A percentile compares a stretch with the other conserved stretches of the same genome.
Conservation (phyloP, 2,888 invertebrate species). For the Tyria jacobaeae region DNA sequence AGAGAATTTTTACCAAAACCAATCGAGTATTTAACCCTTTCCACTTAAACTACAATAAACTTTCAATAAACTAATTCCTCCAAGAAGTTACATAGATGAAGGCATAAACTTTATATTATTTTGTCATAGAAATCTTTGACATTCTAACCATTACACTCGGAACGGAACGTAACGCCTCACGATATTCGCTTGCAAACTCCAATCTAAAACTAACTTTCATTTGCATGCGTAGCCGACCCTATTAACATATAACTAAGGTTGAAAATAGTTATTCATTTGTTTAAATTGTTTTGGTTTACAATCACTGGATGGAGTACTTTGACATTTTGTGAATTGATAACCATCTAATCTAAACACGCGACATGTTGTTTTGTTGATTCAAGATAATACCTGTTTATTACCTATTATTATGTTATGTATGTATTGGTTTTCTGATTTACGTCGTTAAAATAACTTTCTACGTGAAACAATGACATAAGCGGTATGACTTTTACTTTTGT, state of each 20-base stretch:
- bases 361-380: conserved; percentile 24
- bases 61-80: background rate
- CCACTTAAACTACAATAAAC: too few relatives aligned
- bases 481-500: background rate
- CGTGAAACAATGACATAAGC: background rate
- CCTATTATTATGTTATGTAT: conserved; percentile 10
- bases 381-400: conserved; percentile 24
- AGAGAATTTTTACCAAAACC: too few relatives aligned
- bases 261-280: conserved; percentile 20
- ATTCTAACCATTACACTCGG: conserved; percentile 50
- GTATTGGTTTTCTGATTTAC: conserved; percentile 9
- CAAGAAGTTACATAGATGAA: conserved; percentile 3
- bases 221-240: conserved; percentile 31
- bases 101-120: conserved; percentile 12
- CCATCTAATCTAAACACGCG: conserved; percentile 46
- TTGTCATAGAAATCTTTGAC: conserved; percentile 27
- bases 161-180: conserved; percentile 54
- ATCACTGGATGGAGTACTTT: conserved; percentile 49
- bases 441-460: background rate
- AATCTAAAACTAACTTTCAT: conserved; percentile 43
- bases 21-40: too few relatives aligned
- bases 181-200: conserved; percentile 57
- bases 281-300: conserved; percentile 21
- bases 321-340: conserved; percentile 55
- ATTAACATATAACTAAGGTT: conserved; percentile 25